Evolutionary conservation across 2,797 vertebrate genomes (phyloP).

Genomic region (Alosa sapidissima): DNA sequence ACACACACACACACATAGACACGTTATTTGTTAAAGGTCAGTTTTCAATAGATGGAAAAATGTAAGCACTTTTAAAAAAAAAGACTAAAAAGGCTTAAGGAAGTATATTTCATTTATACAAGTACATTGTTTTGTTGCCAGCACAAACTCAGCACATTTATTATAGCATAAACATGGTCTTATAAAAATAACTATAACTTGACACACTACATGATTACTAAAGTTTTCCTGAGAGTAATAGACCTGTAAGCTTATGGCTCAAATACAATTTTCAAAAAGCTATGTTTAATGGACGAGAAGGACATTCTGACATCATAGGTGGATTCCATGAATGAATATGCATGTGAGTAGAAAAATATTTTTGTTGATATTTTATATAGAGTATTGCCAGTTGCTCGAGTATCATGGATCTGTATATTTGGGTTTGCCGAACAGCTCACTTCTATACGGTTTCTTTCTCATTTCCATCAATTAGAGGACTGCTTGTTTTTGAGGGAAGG

Average conservation of each 20-base stretch:
- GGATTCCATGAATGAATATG: background rate
- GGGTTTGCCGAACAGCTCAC: background rate
- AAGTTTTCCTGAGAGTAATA: constrained; percentile 1
- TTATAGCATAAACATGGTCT: background rate
- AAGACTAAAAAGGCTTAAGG: background rate
- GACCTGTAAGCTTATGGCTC: background rate
- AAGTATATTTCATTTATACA: background rate
- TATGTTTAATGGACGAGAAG: background rate
- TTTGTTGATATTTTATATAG: constrained; percentile 8
- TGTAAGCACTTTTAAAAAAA: background rate
- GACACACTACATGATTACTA: background rate
- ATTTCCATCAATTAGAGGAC: constrained; percentile 41
- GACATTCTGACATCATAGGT: constrained; percentile 1
- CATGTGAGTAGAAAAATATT: constrained; percentile 15
- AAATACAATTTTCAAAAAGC: background rate
- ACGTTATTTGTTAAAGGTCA: constrained; percentile 55
- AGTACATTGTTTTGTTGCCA: background rate
- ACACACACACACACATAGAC: background rate
- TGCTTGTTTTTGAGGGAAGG: constrained; percentile 67
- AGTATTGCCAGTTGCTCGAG: background rate
- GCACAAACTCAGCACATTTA: background rate
- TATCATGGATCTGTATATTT: background rate
- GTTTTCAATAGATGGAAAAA: constrained; percentile 37
- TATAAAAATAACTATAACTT: background rate
- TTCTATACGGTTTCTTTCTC: background rate